Evolutionary conservation across 53 echinoderm and acorn worm genomes (phyloP).

Genomic region (Mesocentrotus franciscanus): DNA sequence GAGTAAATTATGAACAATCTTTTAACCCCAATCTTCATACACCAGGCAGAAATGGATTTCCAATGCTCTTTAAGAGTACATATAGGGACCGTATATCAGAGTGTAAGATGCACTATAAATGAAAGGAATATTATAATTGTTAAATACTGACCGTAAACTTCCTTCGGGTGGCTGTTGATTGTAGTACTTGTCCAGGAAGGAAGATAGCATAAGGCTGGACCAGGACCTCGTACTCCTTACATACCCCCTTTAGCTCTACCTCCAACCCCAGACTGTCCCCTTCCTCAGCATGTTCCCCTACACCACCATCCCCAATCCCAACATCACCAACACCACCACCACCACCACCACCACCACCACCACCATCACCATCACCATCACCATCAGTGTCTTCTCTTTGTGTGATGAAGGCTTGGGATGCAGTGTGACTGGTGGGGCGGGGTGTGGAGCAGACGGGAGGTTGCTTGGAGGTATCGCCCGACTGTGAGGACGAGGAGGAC

Average conservation of each 20-base stretch:
- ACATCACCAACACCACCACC: constrained; percentile 45
- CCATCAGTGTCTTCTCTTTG: constrained; percentile 6
- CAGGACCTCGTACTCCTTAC: constrained; percentile 80
- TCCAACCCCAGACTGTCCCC: constrained; percentile 81
- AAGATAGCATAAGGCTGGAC: constrained; percentile 93
- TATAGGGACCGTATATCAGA: no score
- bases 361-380: neutral
- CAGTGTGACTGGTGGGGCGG: constrained; percentile 58
- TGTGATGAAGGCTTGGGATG: constrained; percentile 53
- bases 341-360: neutral
- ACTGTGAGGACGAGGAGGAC: constrained; percentile 6
- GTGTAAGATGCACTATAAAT: no score
- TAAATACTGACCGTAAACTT: constrained; percentile 73
- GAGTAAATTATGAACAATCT: no score
- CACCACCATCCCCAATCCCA: constrained; percentile 43
- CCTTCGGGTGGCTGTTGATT: constrained; percentile 85
- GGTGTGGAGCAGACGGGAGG: constrained; percentile 42
- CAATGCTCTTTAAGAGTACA: no score
- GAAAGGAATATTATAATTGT: no score
- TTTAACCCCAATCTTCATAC: no score
- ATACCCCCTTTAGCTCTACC: constrained; percentile 89
- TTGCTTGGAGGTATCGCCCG: neutral
- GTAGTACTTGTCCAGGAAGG: constrained; percentile 83
- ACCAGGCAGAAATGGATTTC: no score
- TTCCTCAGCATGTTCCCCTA: constrained; percentile 53